These are phyloP conservation scores for Macrotrachela quadricornifera DNA, from an alignment of 1,140 invertebrate genomes.

Conservation along the genomic window DNA sequence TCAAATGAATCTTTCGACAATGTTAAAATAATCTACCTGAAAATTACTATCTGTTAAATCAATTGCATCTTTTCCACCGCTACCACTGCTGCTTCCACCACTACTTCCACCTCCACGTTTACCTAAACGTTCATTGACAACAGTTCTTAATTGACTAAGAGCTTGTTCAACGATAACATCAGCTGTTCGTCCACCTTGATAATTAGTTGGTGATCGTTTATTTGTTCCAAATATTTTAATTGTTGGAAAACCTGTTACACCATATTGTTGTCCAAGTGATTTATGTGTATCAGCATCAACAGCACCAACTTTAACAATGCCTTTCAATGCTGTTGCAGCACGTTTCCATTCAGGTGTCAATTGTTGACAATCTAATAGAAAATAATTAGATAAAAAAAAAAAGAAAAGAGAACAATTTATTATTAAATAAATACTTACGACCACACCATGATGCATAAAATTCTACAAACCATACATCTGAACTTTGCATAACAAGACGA, in stretches of 20 bases:
- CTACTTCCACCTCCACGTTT: constrained; percentile 16
- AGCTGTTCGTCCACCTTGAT: constrained; percentile 64
- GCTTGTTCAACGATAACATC: constrained; percentile 56
- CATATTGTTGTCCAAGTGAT: constrained; percentile 41
- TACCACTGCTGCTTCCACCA: constrained; percentile 13
- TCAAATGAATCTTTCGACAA: too few species aligned
- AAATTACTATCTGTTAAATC: constrained; percentile 86
- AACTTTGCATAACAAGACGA: constrained; percentile 42
- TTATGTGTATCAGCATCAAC: constrained; percentile 80
- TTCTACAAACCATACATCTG: constrained; percentile 83
- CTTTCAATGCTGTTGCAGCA: constrained; percentile 77
- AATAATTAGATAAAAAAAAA: too few species aligned
- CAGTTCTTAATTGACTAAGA: constrained; percentile 44
- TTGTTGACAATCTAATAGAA: constrained; percentile 54
- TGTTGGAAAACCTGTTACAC: constrained; percentile 76
- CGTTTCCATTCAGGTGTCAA: constrained; percentile 77
- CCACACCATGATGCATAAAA: constrained; percentile 67
- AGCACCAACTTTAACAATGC: constrained; percentile 78
- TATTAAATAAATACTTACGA: constrained; percentile 1
- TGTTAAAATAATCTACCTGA: constrained; percentile 48
- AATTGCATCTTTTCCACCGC: constrained; percentile 38
- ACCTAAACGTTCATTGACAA: constrained; percentile 42
- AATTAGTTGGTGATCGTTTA: constrained; percentile 46
- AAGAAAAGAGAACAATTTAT: too few species aligned
- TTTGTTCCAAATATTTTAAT: constrained; percentile 76